phyloP scores from a whole-genome alignment of 2,888 invertebrate genomes.

The Chironomus tentans region DNA sequence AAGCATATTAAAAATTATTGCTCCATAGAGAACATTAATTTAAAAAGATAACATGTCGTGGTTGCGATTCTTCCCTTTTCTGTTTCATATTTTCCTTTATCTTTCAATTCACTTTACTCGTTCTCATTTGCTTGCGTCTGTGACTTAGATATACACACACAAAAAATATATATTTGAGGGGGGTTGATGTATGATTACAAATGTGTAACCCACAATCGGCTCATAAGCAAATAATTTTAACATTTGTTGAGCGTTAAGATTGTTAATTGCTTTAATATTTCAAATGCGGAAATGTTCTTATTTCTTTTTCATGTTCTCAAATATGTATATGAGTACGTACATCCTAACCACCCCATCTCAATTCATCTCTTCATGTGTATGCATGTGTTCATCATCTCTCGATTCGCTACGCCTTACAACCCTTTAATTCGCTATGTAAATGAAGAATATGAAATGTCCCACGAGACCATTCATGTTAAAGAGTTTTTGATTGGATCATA shows the following conservation, averaged over 20 bases:
- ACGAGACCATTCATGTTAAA: not conserved
- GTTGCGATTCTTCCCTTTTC: not conserved
- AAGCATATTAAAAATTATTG: constrained; percentile 27
- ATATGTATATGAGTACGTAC: not conserved
- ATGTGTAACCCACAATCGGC: constrained; percentile 4
- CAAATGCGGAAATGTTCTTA: not conserved
- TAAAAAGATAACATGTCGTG: constrained; percentile 21
- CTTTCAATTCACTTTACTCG: not conserved
- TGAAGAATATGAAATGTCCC: not conserved
- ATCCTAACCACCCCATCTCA: not conserved
- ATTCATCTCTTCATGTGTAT: not conserved
- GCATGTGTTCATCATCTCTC: not conserved
- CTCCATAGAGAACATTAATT: constrained; percentile 25
- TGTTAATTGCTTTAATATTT: constrained; percentile 24
- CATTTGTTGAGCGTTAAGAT: constrained; percentile 21
- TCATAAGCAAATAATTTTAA: constrained; percentile 15
- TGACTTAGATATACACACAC: not conserved
- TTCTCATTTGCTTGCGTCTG: not conserved
- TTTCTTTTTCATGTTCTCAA: not conserved
- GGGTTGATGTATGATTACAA: not conserved
- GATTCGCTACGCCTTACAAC: not conserved
- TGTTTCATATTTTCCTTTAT: not conserved
- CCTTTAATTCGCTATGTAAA: not conserved
- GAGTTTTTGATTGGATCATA: constrained; percentile 3
- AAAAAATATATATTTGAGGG: not conserved